A percentile compares a stretch with the other conserved stretches of the same genome.
phyloP scores from a whole-genome alignment of 1,140 invertebrate genomes.

The Episyrphus balteatus region DNA sequence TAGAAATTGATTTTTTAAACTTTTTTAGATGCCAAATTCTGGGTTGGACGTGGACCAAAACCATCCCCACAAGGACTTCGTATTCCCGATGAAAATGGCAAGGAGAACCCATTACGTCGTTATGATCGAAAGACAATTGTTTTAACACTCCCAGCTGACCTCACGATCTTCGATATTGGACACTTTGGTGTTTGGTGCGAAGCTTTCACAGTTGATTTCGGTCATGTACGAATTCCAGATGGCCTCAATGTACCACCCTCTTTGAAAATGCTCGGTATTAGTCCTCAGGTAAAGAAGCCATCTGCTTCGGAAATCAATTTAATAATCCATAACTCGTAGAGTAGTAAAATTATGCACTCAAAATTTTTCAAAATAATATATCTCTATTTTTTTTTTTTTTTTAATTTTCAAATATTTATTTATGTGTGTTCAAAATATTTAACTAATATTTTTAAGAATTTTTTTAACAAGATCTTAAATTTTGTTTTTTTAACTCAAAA shows the following conservation, averaged over 20 bases:
- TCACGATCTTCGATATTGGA: conserved; percentile 73
- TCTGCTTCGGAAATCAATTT: too few relatives aligned
- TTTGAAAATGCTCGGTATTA: conserved; percentile 83
- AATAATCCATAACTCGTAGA: too few relatives aligned
- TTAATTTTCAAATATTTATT: too few relatives aligned
- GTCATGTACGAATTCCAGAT: conserved; percentile 64
- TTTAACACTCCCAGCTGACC: conserved; percentile 65
- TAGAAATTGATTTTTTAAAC: too few relatives aligned
- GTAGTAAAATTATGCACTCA: too few relatives aligned
- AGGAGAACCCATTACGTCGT: conserved; percentile 59
- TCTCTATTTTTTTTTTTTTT: too few relatives aligned
- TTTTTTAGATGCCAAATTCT: conserved; percentile 73
- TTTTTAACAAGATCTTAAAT: too few relatives aligned
- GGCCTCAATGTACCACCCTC: conserved; percentile 77
- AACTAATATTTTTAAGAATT: too few relatives aligned
- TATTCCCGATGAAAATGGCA: conserved; percentile 82
- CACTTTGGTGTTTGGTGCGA: conserved; percentile 81
- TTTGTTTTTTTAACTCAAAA: too few relatives aligned
- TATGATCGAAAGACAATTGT: conserved; percentile 81
- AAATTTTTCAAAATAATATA: too few relatives aligned
- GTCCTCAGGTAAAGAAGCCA: conserved; percentile 67
- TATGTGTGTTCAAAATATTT: too few relatives aligned
- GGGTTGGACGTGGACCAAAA: conserved; percentile 68
- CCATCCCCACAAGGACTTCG: conserved; percentile 68
- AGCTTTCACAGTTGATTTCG: conserved; percentile 83